A percentile compares a stretch with the other conserved stretches of the same genome.
Evolutionary conservation across 1,140 invertebrate genomes (phyloP).

Genomic region (Cotesia glomerata): DNA sequence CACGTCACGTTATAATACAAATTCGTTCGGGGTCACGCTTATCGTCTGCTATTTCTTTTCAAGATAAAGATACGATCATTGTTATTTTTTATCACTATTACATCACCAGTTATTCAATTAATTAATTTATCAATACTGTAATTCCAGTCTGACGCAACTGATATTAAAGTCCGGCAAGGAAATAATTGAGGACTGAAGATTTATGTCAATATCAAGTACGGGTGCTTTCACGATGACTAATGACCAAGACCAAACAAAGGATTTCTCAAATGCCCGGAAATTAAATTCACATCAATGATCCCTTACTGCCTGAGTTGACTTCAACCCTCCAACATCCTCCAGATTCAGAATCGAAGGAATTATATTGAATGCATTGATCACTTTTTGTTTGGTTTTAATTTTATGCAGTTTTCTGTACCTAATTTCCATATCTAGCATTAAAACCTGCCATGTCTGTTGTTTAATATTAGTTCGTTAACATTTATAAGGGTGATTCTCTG

Average conservation of each 20-base stretch:
- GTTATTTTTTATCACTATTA: not conserved
- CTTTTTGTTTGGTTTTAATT: no score
- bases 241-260: not conserved
- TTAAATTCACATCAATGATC: slow-evolving; percentile 9
- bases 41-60: not conserved
- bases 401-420: no score
- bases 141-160: not conserved
- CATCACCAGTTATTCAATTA: not conserved
- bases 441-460: no score
- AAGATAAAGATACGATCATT: not conserved
- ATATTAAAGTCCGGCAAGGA: not conserved
- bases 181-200: not conserved
- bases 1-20: slow-evolving; percentile 25
- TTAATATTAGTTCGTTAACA: no score
- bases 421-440: no score
- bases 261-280: not conserved
- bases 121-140: no score
- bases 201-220: not conserved
- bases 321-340: not conserved
- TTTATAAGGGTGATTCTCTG: no score
- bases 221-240: not conserved
- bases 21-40: slow-evolving; percentile 15
- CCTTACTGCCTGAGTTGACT: not conserved
- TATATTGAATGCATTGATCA: no score
- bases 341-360: not conserved